Evolutionary conservation across 2,888 invertebrate genomes (phyloP).

Genomic region (Neria commutata): DNA sequence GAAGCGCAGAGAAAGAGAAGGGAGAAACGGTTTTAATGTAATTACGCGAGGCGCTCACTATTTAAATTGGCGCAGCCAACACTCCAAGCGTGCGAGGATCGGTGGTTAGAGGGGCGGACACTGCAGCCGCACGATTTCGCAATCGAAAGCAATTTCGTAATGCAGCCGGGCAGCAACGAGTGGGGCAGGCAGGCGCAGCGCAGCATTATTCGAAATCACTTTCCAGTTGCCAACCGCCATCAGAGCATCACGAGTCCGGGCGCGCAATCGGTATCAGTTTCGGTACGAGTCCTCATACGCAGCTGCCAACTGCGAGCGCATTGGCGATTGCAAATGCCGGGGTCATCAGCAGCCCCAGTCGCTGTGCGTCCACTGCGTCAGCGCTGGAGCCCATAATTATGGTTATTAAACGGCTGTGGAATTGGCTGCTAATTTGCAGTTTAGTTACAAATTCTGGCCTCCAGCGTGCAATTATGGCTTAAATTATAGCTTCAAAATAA

Average conservation of each 20-base stretch:
- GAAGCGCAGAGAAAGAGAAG: neutral
- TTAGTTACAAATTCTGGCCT: conserved; percentile 70
- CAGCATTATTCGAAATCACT: too few relatives aligned
- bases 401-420: conserved; percentile 66
- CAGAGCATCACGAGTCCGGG: conserved; percentile 29
- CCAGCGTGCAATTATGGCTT: conserved; percentile 66
- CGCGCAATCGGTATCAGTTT: conserved; percentile 7
- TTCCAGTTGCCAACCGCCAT: conserved; percentile 10
- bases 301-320: conserved; percentile 24
- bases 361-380: too few relatives aligned
- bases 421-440: conserved; percentile 71
- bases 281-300: conserved; percentile 20
- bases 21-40: conserved; percentile 37
- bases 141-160: conserved; percentile 44
- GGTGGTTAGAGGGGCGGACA: conserved; percentile 22
- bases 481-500: conserved; percentile 64
- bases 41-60: conserved; percentile 54
- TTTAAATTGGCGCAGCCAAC: conserved; percentile 46
- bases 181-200: too few relatives aligned
- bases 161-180: neutral
- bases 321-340: conserved; percentile 29
- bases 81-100: too few relatives aligned
- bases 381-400: conserved; percentile 61
- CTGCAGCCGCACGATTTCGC: conserved; percentile 50
- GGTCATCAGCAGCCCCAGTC: too few relatives aligned